Evolutionary conservation across 2,888 invertebrate species (phyloP).

Genomic region (Salticus scenicus): DNA sequence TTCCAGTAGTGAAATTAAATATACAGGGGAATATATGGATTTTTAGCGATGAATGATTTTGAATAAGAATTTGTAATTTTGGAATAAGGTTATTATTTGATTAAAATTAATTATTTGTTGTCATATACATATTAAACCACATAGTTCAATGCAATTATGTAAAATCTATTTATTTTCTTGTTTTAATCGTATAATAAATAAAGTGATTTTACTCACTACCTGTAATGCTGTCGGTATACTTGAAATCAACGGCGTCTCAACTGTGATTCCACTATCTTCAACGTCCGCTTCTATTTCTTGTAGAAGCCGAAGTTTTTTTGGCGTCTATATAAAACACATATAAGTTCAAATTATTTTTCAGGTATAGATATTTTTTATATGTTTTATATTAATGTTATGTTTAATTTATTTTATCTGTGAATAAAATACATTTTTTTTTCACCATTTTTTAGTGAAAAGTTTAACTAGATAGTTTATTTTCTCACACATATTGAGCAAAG

Average conservation of each 20-base stretch:
- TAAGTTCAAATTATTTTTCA: too few relatives aligned
- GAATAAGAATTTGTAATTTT: neutral
- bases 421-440: too few relatives aligned
- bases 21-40: too few relatives aligned
- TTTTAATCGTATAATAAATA: neutral
- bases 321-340: constrained; percentile 48
- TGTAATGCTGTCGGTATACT: constrained; percentile 54
- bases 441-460: too few relatives aligned
- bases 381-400: too few relatives aligned
- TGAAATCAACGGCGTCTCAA: constrained; percentile 65
- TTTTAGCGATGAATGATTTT: neutral
- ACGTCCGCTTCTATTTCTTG: constrained; percentile 65
- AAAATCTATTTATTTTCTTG: neutral
- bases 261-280: constrained; percentile 62
- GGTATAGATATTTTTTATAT: too few relatives aligned
- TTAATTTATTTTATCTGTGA: too few relatives aligned
- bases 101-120: neutral
- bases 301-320: constrained; percentile 57
- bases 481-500: too few relatives aligned
- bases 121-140: too few relatives aligned
- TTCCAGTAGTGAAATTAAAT: too few relatives aligned
- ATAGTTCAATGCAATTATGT: neutral
- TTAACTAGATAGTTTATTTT: too few relatives aligned
- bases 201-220: constrained; percentile 4
- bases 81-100: neutral